Conservation (phyloP, 2,113 vertebrate genomes). For the Cranoglanis bouderius region DNA sequence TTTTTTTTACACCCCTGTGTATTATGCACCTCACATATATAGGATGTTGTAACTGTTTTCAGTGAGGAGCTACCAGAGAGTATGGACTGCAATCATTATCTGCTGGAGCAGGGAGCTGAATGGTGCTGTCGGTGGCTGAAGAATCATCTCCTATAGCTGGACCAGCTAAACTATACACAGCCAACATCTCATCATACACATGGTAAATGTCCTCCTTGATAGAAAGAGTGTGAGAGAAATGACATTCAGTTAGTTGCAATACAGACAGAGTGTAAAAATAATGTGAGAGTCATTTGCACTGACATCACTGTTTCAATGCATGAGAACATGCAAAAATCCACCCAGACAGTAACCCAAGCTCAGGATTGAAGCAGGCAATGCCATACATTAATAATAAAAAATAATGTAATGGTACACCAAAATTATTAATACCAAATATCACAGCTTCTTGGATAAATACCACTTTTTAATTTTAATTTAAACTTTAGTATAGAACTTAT, state of each 20-base stretch:
- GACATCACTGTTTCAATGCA: background rate
- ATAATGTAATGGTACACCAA: background rate
- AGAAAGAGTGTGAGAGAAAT: constrained; percentile 2
- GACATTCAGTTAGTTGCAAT: background rate
- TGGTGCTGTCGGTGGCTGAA: constrained; percentile 7
- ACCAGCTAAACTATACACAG: constrained; percentile 30
- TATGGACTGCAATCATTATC: background rate
- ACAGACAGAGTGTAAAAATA: background rate
- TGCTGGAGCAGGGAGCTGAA: background rate
- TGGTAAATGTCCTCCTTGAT: constrained; percentile 29
- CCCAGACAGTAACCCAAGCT: background rate
- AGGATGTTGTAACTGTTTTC: background rate
- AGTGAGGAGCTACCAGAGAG: constrained; percentile 18
- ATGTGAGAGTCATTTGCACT: background rate
- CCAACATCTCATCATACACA: constrained; percentile 42
- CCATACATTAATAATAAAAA: background rate
- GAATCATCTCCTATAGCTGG: background rate
- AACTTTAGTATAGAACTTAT: background rate
- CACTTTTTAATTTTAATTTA: background rate
- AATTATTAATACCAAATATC: background rate
- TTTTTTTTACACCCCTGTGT: background rate
- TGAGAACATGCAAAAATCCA: background rate
- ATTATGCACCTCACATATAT: background rate
- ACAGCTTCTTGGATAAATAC: background rate
- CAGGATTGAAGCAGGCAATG: background rate